phyloP scores from a whole-genome alignment of 2,113 vertebrate species.

The Cyprinus carpio region DNA sequence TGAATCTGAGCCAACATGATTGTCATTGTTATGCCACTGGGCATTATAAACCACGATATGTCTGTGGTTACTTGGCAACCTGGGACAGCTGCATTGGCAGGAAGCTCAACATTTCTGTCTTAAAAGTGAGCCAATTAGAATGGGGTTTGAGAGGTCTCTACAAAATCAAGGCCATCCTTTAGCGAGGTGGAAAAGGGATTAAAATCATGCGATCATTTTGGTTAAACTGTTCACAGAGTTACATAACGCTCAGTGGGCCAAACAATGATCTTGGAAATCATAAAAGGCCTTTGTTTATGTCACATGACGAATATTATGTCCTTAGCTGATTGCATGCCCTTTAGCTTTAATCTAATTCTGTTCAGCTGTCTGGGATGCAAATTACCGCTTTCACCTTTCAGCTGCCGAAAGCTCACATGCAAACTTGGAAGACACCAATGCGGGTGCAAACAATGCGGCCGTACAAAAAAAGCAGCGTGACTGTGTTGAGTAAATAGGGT shows the following conservation, averaged over 20 bases:
- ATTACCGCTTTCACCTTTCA: constrained; percentile 52
- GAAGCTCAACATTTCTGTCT: constrained; percentile 37
- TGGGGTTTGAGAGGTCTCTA: constrained; percentile 47
- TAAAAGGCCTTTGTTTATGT: constrained; percentile 56
- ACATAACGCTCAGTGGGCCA: constrained; percentile 59
- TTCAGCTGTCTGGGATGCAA: constrained; percentile 57
- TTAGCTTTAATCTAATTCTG: constrained; percentile 50
- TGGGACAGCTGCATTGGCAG: constrained; percentile 61
- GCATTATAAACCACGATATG: constrained; percentile 55
- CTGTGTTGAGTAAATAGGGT: constrained; percentile 22
- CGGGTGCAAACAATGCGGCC: background rate
- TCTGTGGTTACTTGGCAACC: constrained; percentile 63
- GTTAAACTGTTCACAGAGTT: constrained; percentile 58
- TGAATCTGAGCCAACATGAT: constrained; percentile 31
- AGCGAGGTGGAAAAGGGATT: constrained; percentile 67
- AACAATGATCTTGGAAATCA: constrained; percentile 56
- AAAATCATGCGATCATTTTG: constrained; percentile 61
- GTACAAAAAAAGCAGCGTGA: constrained; percentile 21
- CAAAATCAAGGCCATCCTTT: constrained; percentile 57
- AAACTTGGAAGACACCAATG: constrained; percentile 12
- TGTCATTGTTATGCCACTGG: constrained; percentile 57
- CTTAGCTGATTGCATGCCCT: constrained; percentile 51
- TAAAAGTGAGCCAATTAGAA: constrained; percentile 58
- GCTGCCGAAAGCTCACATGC: constrained; percentile 29
- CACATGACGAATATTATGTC: constrained; percentile 59